phyloP scores from a whole-genome alignment of 2,888 invertebrate genomes.

The Hirtodrosophila histrioides region DNA sequence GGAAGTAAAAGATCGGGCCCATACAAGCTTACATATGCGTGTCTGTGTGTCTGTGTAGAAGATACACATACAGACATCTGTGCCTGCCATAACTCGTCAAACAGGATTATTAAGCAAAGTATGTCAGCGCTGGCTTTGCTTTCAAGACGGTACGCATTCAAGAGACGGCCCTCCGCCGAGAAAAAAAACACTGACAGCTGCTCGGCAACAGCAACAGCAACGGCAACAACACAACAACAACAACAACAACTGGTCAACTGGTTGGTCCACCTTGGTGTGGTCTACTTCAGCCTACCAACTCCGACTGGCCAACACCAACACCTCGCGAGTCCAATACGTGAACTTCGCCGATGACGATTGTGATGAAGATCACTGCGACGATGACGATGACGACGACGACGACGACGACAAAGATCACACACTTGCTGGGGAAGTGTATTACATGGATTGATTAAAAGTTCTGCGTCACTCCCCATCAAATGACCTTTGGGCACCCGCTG shows the following conservation, averaged over 20 bases:
- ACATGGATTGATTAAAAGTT: not conserved
- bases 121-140: slow-evolving; percentile 70
- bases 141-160: slow-evolving; percentile 39
- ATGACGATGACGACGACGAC: slow-evolving; percentile 12
- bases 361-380: not conserved
- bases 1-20: slow-evolving; percentile 61
- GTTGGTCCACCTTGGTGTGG: slow-evolving; percentile 28
- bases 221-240: not conserved
- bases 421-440: not conserved
- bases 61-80: not conserved
- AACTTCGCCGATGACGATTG: not conserved
- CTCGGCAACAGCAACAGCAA: slow-evolving; percentile 23
- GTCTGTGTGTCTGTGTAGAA: not conserved
- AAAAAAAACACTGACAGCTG: slow-evolving; percentile 65
- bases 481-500: slow-evolving; percentile 30
- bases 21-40: slow-evolving; percentile 11
- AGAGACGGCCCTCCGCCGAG: slow-evolving; percentile 42
- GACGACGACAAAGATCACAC: not conserved
- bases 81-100: slow-evolving; percentile 77
- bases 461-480: slow-evolving; percentile 14
- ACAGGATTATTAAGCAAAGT: slow-evolving; percentile 82
- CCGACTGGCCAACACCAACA: not conserved
- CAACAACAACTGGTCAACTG: slow-evolving; percentile 19
- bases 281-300: slow-evolving; percentile 19
- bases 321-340: too few species aligned